phyloP scores from a whole-genome alignment of 64 coral and sea anemone species.

The Pocillopora verrucosa region DNA sequence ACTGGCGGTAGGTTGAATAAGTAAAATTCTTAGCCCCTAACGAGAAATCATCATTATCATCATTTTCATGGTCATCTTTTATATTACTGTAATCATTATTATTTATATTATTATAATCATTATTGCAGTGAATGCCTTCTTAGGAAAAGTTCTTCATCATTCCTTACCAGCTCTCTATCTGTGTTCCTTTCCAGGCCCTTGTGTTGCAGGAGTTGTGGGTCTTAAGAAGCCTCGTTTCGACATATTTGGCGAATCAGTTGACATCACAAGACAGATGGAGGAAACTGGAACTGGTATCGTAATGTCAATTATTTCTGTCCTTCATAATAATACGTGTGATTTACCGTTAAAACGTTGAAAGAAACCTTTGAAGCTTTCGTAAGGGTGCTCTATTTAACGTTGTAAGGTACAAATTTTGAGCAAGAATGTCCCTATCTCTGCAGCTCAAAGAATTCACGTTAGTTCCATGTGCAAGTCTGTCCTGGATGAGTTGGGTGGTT shows the following conservation, averaged over 20 bases:
- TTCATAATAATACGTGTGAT: not conserved
- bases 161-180: not conserved
- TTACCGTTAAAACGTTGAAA: too few species aligned
- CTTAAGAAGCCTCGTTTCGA: slow-evolving; percentile 52
- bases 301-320: not conserved
- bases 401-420: not conserved
- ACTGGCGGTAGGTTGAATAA: too few species aligned
- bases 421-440: not conserved
- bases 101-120: too few species aligned
- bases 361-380: not conserved
- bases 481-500: slow-evolving; percentile 35
- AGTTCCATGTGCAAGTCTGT: slow-evolving; percentile 35
- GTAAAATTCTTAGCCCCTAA: too few species aligned
- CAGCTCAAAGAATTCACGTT: slow-evolving; percentile 46
- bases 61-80: too few species aligned
- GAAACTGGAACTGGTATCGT: slow-evolving; percentile 15
- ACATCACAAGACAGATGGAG: slow-evolving; percentile 39
- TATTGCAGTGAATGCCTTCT: too few species aligned
- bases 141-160: not conserved
- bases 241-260: slow-evolving; percentile 52
- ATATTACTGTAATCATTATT: too few species aligned
- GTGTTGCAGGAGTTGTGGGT: slow-evolving; percentile 57
- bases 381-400: not conserved
- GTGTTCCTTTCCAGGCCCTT: slow-evolving; percentile 26
- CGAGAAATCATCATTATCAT: too few species aligned